These are phyloP conservation scores for Xylocopa sonorina DNA, from an alignment of 1,140 invertebrate genomes.

Conservation along the genomic window DNA sequence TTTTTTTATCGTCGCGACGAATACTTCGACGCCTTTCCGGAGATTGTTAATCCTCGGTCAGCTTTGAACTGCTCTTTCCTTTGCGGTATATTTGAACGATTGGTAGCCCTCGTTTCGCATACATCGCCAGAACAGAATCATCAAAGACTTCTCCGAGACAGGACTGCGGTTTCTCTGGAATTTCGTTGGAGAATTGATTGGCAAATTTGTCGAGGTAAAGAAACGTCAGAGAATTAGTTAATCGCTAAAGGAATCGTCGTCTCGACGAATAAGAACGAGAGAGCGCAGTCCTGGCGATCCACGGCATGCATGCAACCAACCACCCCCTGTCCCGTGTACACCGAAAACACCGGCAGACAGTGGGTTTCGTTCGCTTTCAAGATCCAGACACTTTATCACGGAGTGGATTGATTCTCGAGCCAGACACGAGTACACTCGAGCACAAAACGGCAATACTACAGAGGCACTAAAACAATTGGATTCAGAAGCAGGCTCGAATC, in stretches of 20 bases:
- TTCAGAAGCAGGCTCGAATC: not conserved
- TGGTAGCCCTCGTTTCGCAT: slow-evolving; percentile 22
- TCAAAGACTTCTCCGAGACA: not conserved
- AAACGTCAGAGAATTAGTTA: no score
- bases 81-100: not conserved
- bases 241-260: not conserved
- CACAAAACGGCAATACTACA: slow-evolving; percentile 35
- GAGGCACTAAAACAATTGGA: slow-evolving; percentile 24
- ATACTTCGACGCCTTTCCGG: not conserved
- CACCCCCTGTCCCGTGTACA: not conserved
- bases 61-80: slow-evolving; percentile 36
- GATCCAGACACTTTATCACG: slow-evolving; percentile 44
- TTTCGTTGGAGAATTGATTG: no score
- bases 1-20: no score
- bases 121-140: slow-evolving; percentile 16
- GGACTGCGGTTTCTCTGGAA: slow-evolving; percentile 16
- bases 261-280: not conserved
- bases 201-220: no score
- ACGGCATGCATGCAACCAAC: slow-evolving; percentile 39
- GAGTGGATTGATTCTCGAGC: slow-evolving; percentile 46
- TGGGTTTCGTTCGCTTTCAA: slow-evolving; percentile 40
- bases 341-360: slow-evolving; percentile 36
- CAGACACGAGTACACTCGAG: slow-evolving; percentile 46
- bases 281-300: slow-evolving; percentile 13
- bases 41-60: slow-evolving; percentile 17